phyloP scores from a whole-genome alignment of 1,140 invertebrate species.

The Thaumatotibia leucotreta region DNA sequence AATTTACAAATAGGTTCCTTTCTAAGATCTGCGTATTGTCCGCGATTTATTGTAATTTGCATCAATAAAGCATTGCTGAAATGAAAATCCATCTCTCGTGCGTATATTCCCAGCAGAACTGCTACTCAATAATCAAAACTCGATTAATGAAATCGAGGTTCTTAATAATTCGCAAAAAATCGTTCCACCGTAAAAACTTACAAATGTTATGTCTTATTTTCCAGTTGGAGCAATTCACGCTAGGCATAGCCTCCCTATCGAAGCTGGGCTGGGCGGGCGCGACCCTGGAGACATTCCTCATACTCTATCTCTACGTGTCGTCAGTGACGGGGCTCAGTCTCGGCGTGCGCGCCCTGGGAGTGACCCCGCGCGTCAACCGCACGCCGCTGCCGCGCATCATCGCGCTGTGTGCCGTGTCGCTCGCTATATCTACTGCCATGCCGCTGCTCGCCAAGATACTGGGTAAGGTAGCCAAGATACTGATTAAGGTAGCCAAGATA shows the following conservation, averaged over 20 bases:
- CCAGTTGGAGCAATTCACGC: conserved; percentile 90
- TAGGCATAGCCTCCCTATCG: conserved; percentile 94
- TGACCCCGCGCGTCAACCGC: conserved; percentile 84
- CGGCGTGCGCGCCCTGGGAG: conserved; percentile 84
- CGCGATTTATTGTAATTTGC: too few relatives aligned
- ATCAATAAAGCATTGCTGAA: too few relatives aligned
- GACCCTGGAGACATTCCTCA: conserved; percentile 92
- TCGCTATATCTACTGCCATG: conserved; percentile 96
- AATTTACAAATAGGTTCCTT: too few relatives aligned
- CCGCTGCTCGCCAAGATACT: conserved; percentile 96
- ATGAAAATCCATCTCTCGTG: too few relatives aligned
- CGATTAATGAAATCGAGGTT: too few relatives aligned
- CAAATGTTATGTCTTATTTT: neutral
- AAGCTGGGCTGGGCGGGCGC: conserved; percentile 93
- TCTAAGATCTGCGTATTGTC: too few relatives aligned
- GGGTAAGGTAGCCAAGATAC: conserved; percentile 84
- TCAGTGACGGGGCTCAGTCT: conserved; percentile 96
- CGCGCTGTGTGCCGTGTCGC: conserved; percentile 91
- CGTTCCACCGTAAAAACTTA: too few relatives aligned
- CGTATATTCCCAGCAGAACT: too few relatives aligned
- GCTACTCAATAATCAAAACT: too few relatives aligned
- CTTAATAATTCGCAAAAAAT: too few relatives aligned
- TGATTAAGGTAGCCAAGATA: too few relatives aligned
- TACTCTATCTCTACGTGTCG: conserved; percentile 95
- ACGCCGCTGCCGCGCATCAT: conserved; percentile 96